Percentiles rank a stretch among this genome's conserved stretches.
Conservation (phyloP, 1,140 invertebrate species). For the Agrilus planipennis region DNA sequence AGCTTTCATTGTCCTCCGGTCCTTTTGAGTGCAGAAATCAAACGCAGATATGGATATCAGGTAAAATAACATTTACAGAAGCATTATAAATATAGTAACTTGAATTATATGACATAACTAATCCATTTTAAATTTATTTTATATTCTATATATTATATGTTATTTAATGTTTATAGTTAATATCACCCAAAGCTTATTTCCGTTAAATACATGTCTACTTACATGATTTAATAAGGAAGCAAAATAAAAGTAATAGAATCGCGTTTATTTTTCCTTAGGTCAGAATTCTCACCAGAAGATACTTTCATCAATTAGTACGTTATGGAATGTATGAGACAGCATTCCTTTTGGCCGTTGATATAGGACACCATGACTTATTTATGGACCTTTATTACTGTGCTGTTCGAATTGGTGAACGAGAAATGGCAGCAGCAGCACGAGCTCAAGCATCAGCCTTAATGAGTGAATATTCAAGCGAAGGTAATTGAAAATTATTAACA, state of each 20-base stretch:
- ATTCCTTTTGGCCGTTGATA: conserved; percentile 72
- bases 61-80: conserved; percentile 9
- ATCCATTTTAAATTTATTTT: too few species aligned
- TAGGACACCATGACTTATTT: conserved; percentile 69
- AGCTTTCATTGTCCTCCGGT: conserved; percentile 54
- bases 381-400: conserved; percentile 77
- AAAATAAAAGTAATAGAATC: neutral
- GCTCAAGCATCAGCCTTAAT: conserved; percentile 57
- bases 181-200: too few species aligned
- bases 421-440: conserved; percentile 62
- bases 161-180: too few species aligned
- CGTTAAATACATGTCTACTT: too few species aligned
- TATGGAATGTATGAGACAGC: conserved; percentile 74
- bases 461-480: conserved; percentile 43
- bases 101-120: too few species aligned
- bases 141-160: too few species aligned
- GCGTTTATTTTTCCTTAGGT: conserved; percentile 39
- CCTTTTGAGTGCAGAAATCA: conserved; percentile 51
- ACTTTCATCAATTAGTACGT: conserved; percentile 67
- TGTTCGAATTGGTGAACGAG: conserved; percentile 48
- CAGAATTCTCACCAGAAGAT: conserved; percentile 57
- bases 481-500: too few species aligned
- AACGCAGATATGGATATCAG: conserved; percentile 36
- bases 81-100: neutral
- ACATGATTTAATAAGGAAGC: too few species aligned